A percentile compares a stretch with the other conserved stretches of the same genome.
These are phyloP conservation scores for Mallotus villosus DNA, from an alignment of 2,797 vertebrate genomes.

Conservation along the genomic window DNA sequence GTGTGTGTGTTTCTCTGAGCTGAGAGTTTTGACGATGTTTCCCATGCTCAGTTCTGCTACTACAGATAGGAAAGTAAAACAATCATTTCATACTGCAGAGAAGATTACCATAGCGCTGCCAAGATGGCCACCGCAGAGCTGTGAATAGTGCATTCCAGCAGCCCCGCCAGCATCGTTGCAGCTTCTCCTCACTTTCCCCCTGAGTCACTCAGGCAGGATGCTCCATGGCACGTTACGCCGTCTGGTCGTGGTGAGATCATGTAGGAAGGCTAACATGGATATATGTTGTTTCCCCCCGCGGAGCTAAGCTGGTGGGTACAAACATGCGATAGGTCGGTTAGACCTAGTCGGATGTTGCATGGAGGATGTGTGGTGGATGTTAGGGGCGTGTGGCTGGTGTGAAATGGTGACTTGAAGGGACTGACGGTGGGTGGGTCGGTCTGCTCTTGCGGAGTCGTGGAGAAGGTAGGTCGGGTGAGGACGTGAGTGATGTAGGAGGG, in stretches of 20 bases:
- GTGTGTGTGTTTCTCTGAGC: slow-evolving; percentile 43
- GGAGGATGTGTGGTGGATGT: neutral
- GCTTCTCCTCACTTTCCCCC: neutral
- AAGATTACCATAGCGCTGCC: slow-evolving; percentile 49
- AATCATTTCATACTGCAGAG: slow-evolving; percentile 63
- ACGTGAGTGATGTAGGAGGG: no score
- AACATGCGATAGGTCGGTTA: no score
- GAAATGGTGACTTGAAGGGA: neutral
- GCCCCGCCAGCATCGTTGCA: slow-evolving; percentile 11
- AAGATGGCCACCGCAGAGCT: slow-evolving; percentile 47
- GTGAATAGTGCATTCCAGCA: slow-evolving; percentile 44
- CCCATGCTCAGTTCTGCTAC: slow-evolving; percentile 33
- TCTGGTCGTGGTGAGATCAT: neutral
- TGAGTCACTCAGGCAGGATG: neutral
- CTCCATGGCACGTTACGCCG: neutral
- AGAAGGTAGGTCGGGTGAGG: no score
- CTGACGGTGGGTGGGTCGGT: no score
- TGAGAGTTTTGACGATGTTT: slow-evolving; percentile 43
- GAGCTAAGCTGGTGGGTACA: no score
- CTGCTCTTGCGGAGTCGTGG: no score
- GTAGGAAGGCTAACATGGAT: no score
- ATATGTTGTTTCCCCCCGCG: no score
- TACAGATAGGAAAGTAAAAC: slow-evolving; percentile 47
- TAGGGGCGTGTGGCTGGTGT: neutral
- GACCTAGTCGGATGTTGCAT: neutral